A percentile compares a stretch with the other conserved stretches of the same genome.
Conservation (phyloP, 2,797 vertebrate genomes). For the Acipenser transmontanus region DNA sequence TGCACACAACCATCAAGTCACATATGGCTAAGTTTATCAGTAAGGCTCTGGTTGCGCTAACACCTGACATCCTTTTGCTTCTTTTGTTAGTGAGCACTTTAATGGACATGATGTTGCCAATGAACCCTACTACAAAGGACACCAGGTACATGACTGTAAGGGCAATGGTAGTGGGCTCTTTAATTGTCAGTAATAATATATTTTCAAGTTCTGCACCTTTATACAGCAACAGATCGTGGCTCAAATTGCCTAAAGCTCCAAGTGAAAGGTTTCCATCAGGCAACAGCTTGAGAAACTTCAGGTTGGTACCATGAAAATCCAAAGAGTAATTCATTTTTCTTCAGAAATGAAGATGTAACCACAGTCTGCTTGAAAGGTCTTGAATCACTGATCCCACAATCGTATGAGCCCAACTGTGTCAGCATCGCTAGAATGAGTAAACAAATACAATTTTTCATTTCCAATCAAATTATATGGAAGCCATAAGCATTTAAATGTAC, state of each 20-base stretch:
- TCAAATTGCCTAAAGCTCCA: conserved; percentile 30
- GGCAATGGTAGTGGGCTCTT: conserved; percentile 72
- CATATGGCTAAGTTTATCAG: conserved; percentile 83
- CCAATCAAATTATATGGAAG: no score
- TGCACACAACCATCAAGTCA: conserved; percentile 83
- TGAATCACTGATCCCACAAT: neutral
- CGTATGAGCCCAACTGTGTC: neutral
- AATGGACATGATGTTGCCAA: conserved; percentile 80
- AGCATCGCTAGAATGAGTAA: neutral
- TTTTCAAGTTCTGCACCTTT: conserved; percentile 62
- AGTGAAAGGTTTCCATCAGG: conserved; percentile 38
- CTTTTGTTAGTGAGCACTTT: conserved; percentile 71
- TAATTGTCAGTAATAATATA: conserved; percentile 69
- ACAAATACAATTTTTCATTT: neutral
- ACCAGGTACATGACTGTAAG: conserved; percentile 69
- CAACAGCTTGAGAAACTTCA: conserved; percentile 17
- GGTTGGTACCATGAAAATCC: accelerated
- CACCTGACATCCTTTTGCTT: conserved; percentile 53
- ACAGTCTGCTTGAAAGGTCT: neutral
- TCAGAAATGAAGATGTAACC: conserved; percentile 4
- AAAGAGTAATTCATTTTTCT: conserved; percentile 41
- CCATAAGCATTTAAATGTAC: no score
- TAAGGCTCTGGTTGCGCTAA: conserved; percentile 76
- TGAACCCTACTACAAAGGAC: conserved; percentile 73
- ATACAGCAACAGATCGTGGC: conserved; percentile 38